Evolutionary conservation across 2,888 invertebrate genomes (phyloP), one percentile per base, ranked within the genome.

Genomic region (Xanthia togata): DNA sequence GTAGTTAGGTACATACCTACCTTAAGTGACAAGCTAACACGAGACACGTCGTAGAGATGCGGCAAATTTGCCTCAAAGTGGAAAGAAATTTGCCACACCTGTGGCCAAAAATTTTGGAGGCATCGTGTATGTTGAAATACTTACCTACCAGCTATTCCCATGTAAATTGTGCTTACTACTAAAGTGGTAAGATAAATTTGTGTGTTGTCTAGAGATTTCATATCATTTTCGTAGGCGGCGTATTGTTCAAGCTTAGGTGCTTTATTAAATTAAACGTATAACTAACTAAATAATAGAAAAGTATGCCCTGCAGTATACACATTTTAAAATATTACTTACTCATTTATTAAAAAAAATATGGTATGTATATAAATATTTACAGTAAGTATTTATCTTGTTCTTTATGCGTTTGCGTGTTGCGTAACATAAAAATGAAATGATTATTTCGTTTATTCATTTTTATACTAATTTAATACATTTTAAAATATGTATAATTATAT

Each of bases 61-160:
- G 35, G 50, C 60, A 71, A 74, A 57, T 85, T 75, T 65, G n/a
- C 60, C 64, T 82, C 44, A 47, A 72, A 72, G 60, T 65, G 62
- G 64, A 69, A 81, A 81, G 69, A 85, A 85, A 72, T 82, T 72
- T 69, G 60, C 60, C 44, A 47, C 85, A 82, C 81, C 85, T 82
- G 85, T 55, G 85, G 26, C 64, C 53, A 47, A 35, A 53, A 71
- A 75, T 81, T 81, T 65, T 57, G 69, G 47, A 57, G 64, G 23
- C 67, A 84, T 70, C 53, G 12, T 70, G 50, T 62, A 64, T 63
- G 75, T 55, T 78, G 31, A 74, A 73, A 74, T 50, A 63, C 55
- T 78, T 81, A 55, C 47, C 81, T 63, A 41, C 55, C n/a, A 55
- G 74, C 44, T 55, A 74, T 74, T 73, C 9, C 75, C 23, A 74